These are phyloP conservation scores for Falcaria lacertinaria DNA, from an alignment of 2,888 invertebrate genomes.

Conservation along the genomic window DNA sequence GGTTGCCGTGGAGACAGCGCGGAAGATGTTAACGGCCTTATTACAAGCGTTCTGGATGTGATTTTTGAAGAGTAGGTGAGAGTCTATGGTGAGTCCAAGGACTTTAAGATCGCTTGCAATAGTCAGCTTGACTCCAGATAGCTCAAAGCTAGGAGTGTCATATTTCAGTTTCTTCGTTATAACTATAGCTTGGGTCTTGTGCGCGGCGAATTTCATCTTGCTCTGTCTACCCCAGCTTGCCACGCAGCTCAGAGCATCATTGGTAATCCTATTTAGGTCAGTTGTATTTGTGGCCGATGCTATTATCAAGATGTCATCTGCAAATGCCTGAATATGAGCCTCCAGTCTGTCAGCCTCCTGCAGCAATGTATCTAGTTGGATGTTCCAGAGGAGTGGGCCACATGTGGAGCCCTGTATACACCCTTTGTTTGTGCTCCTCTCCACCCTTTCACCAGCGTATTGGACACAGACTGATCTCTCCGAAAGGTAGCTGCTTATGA, in stretches of 20 bases:
- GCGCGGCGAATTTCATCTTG: slow-evolving; percentile 2
- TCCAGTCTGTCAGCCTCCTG: background rate
- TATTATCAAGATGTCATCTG: slow-evolving; percentile 8
- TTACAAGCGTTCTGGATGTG: background rate
- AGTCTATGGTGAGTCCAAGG: background rate
- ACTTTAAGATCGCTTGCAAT: background rate
- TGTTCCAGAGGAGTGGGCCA: slow-evolving; percentile 14
- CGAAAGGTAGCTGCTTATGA: background rate
- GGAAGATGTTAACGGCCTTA: slow-evolving; percentile 3
- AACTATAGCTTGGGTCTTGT: slow-evolving; percentile 1
- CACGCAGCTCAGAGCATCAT: background rate
- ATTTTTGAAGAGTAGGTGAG: background rate
- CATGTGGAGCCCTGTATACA: slow-evolving; percentile 12
- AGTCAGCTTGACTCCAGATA: background rate
- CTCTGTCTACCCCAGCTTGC: background rate
- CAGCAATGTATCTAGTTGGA: slow-evolving; percentile 8
- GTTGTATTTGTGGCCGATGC: slow-evolving; percentile 4
- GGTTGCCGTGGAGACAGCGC: slow-evolving; percentile 4
- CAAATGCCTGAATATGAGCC: slow-evolving; percentile 1
- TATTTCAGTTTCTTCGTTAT: slow-evolving; percentile 1
- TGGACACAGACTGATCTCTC: slow-evolving; percentile 1
- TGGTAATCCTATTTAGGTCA: slow-evolving; percentile 5
- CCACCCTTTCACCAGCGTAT: background rate
- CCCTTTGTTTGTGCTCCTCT: slow-evolving; percentile 5
- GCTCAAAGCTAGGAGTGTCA: background rate